Conservation (phyloP, 2,797 vertebrate genomes). For the Okamejei kenojei region DNA sequence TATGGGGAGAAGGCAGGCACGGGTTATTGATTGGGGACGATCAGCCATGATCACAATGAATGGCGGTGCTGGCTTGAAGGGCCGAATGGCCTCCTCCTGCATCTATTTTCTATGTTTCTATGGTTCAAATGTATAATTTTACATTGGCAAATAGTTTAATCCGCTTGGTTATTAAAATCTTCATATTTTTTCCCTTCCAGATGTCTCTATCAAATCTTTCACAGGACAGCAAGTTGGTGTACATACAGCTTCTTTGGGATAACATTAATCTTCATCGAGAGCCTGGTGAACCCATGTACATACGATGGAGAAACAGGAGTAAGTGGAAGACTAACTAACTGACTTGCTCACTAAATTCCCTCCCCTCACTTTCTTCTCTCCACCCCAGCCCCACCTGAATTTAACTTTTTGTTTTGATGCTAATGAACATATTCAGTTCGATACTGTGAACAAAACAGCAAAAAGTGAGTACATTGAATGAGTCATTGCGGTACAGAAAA, state of each 20-base stretch:
- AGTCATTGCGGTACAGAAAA: background rate
- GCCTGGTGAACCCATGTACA: constrained; percentile 78
- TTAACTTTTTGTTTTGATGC: too few species aligned
- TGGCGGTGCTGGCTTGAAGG: too few species aligned
- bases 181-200: constrained; percentile 53
- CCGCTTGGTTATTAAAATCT: too few species aligned
- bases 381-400: too few species aligned
- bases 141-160: too few species aligned
- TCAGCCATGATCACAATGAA: too few species aligned
- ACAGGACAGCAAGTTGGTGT: constrained; percentile 91
- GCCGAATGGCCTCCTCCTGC: too few species aligned
- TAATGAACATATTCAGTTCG: background rate
- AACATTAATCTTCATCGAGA: constrained; percentile 92
- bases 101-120: too few species aligned
- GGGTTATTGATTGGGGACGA: too few species aligned
- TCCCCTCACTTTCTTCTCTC: too few species aligned
- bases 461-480: background rate
- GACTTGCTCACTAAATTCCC: too few species aligned
- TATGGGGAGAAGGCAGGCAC: too few species aligned
- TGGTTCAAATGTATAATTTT: background rate
- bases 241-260: constrained; percentile 89
- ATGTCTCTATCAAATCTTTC: constrained; percentile 79
- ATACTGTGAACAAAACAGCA: background rate
- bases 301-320: constrained; percentile 84
- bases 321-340: constrained; percentile 51